These are phyloP conservation scores for Drosophila silvestris DNA, from an alignment of 2,888 invertebrate genomes.

Conservation along the genomic window DNA sequence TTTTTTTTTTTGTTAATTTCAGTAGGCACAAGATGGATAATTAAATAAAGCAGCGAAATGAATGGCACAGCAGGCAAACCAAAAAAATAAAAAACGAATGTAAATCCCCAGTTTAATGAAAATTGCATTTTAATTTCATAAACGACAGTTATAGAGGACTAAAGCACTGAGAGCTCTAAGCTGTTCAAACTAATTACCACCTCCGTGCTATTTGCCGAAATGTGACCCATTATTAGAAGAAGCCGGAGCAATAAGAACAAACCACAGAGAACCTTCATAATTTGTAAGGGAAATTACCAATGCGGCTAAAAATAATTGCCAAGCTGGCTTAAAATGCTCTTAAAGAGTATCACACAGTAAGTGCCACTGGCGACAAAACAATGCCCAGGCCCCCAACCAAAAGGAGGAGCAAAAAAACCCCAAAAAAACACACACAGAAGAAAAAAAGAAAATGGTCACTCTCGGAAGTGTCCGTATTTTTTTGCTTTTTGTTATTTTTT, in stretches of 20 bases:
- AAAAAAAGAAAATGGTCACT: conserved; percentile 52
- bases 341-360: conserved; percentile 53
- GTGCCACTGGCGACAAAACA: conserved; percentile 14
- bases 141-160: conserved; percentile 38
- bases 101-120: conserved; percentile 54
- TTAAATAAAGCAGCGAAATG: conserved; percentile 60
- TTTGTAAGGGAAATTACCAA: conserved; percentile 71
- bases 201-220: conserved; percentile 3
- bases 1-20: neutral
- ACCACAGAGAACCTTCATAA: conserved; percentile 82
- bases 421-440: conserved; percentile 3
- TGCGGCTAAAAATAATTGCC: conserved; percentile 82
- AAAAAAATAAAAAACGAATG: conserved; percentile 14
- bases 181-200: conserved; percentile 68
- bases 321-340: conserved; percentile 78
- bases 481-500: conserved; percentile 53
- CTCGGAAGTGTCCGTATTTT: conserved; percentile 52
- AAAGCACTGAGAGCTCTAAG: conserved; percentile 5
- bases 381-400: conserved; percentile 6
- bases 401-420: neutral
- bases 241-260: conserved; percentile 7
- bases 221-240: conserved; percentile 52
- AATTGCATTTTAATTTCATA: conserved; percentile 81
- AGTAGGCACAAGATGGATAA: conserved; percentile 64
- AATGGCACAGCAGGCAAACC: neutral